Evolutionary conservation across 2,797 vertebrate genomes (phyloP).

Genomic region (Vipera ursinii): DNA sequence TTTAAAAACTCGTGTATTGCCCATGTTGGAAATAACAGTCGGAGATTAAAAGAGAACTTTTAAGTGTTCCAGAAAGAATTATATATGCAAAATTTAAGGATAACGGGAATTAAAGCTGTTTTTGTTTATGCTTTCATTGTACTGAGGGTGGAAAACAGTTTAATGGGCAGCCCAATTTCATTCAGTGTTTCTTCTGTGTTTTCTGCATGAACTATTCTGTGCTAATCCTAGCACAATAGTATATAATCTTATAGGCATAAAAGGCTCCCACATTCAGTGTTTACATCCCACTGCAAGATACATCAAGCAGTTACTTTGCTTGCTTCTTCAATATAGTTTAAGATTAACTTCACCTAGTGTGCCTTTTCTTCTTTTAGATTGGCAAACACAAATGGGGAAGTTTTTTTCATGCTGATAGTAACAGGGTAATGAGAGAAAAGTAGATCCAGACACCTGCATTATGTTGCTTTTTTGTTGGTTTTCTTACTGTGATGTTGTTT

Average conservation of each 20-base stretch:
- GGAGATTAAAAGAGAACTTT: background rate
- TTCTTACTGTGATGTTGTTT: background rate
- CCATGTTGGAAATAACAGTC: background rate
- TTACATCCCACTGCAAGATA: background rate
- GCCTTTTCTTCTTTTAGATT: background rate
- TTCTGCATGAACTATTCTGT: background rate
- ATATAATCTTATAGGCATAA: background rate
- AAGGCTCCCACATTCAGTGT: background rate
- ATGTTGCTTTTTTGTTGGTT: background rate
- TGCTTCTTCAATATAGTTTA: background rate
- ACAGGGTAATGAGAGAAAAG: background rate
- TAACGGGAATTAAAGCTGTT: background rate
- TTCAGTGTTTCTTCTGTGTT: background rate
- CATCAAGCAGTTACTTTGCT: background rate
- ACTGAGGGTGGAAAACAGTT: background rate
- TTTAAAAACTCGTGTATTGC: background rate
- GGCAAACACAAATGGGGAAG: background rate
- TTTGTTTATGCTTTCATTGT: background rate
- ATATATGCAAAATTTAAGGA: background rate
- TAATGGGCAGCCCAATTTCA: background rate
- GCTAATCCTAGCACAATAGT: constrained; percentile 3
- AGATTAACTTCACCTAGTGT: background rate
- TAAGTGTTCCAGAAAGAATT: background rate
- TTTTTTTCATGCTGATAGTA: background rate
- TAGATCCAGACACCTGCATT: background rate